Evolutionary conservation across 2,888 invertebrate species (phyloP), one percentile per base, ranked within the genome.

Genomic region (Phasia obesa): DNA sequence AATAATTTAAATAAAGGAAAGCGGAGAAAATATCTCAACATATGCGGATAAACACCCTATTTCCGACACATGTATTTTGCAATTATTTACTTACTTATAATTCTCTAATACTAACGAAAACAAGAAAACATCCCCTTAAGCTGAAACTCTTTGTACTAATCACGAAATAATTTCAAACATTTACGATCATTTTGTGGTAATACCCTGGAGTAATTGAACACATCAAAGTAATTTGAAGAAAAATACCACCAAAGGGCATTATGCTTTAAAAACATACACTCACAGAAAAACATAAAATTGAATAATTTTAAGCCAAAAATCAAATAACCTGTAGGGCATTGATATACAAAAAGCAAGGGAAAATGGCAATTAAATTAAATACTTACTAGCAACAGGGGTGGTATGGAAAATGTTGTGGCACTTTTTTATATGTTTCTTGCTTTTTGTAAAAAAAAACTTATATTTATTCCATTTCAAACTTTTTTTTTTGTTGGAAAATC

Each of bases 151-250:
- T 67, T 64, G 70, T 80, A 83, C 86, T 85, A 85, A 86, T 85
- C 84, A 86, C 84, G 85, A 84, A 85, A 84, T 86, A 86, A 86
- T 86, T 85, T 86, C 74, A 85, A 85, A 85, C 85, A 85, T 85
- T 86, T 85, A 85, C 84, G 80, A 82, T 84, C 83, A 80, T 84
- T 85, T 85, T 83, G 83, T 84, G 79, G 79, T 71, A 83, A 83
- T 83, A 53, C 83, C 83, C 83, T 67, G 42, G 83, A 83, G 83
- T 83, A 83, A 83, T 84, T 84, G 77, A 74, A 81, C 73, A 84
- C 80, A 84, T 80, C 84, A 81, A 84, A 84, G 81, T 77, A 81
- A 84, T 77, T 81, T 70, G 73, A 77, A 84, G 84, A 77, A 81
- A 84, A 77, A 81, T 51, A 59, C 73, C 77, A 81, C 83, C 79